Evolutionary conservation across 2,888 invertebrate species (phyloP).

Genomic region (Podotricha telesiphe): DNA sequence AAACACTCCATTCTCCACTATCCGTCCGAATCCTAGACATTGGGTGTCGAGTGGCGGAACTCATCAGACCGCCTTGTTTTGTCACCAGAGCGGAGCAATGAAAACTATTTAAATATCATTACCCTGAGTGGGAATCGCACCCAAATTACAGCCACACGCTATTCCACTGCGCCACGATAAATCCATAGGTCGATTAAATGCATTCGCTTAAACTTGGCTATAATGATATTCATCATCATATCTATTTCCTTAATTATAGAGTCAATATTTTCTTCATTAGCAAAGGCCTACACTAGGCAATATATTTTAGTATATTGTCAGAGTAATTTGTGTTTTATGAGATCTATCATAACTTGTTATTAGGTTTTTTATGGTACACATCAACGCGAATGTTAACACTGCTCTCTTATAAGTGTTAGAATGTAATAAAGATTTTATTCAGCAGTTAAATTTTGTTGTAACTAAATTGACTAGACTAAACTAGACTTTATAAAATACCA

Average conservation of each 20-base stretch:
- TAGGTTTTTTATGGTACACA: slow-evolving; percentile 20
- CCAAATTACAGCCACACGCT: neutral
- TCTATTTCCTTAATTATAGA: neutral
- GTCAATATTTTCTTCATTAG: slow-evolving; percentile 3
- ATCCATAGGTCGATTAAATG: too few relatives aligned
- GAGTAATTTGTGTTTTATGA: slow-evolving; percentile 24
- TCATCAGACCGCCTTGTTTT: too few relatives aligned
- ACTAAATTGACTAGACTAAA: too few relatives aligned
- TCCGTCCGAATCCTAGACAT: too few relatives aligned
- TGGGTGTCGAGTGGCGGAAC: too few relatives aligned
- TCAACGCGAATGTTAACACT: slow-evolving; percentile 17
- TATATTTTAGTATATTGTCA: slow-evolving; percentile 19
- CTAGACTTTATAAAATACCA: slow-evolving; percentile 1
- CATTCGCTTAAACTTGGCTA: neutral
- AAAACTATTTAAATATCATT: too few relatives aligned
- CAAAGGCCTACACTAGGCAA: slow-evolving; percentile 5
- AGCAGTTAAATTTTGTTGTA: neutral
- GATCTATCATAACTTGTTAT: slow-evolving; percentile 21
- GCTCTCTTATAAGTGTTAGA: slow-evolving; percentile 10
- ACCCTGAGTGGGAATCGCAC: too few relatives aligned
- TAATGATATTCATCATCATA: neutral
- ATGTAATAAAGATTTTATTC: slow-evolving; percentile 4
- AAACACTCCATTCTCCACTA: too few relatives aligned
- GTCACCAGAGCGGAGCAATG: too few relatives aligned
- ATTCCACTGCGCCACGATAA: neutral